Evolutionary conservation across 2,888 invertebrate genomes (phyloP).

Genomic region (Lydus trimaculatus): DNA sequence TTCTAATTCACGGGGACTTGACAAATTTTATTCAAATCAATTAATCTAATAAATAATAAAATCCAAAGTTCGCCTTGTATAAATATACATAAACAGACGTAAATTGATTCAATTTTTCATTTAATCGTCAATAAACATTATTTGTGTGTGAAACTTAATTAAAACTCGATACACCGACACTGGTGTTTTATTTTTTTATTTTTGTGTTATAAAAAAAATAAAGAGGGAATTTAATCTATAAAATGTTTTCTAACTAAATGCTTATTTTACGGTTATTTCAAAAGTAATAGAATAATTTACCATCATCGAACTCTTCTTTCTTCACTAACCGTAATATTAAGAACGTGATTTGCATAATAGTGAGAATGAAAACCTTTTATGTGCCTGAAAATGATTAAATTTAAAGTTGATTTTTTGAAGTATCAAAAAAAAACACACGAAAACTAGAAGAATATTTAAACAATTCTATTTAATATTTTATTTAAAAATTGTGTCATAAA

Average conservation of each 20-base stretch:
- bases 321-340: neutral
- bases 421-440: neutral
- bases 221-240: neutral
- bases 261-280: conserved; percentile 3
- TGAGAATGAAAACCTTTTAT: neutral
- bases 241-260: neutral
- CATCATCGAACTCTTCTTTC: conserved; percentile 1
- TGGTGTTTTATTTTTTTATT: neutral
- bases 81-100: no score
- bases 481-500: neutral
- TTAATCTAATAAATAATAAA: no score
- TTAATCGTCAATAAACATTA: neutral
- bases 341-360: conserved; percentile 5
- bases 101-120: neutral
- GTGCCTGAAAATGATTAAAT: neutral
- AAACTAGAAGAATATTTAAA: neutral
- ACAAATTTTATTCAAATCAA: no score
- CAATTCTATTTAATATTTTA: neutral
- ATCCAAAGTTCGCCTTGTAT: no score
- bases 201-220: neutral
- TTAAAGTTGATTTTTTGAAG: neutral
- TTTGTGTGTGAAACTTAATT: neutral
- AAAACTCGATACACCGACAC: neutral
- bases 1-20: no score
- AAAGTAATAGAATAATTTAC: conserved; percentile 7